Conservation (phyloP, 2,113 vertebrate species). For the Daboia siamensis region DNA sequence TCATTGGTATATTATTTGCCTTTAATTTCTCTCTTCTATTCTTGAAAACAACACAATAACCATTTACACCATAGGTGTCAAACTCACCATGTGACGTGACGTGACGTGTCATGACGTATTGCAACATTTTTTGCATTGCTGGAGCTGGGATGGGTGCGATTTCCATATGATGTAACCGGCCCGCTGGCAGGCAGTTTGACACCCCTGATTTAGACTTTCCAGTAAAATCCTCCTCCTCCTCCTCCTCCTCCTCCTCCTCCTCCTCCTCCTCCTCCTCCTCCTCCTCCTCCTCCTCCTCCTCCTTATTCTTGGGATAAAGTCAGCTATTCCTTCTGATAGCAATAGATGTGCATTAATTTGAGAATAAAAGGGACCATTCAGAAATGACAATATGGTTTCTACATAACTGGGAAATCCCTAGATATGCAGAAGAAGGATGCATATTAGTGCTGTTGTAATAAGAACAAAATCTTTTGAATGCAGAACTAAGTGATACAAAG, state of each 20-base stretch:
- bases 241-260: too few species aligned
- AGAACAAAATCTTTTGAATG: background rate
- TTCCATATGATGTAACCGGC: too few species aligned
- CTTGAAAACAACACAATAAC: background rate
- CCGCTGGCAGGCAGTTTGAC: too few species aligned
- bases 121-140: too few species aligned
- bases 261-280: background rate
- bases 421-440: background rate
- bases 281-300: background rate
- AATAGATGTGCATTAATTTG: background rate
- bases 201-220: background rate
- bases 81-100: too few species aligned
- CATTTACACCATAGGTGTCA: background rate
- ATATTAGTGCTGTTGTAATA: background rate
- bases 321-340: background rate
- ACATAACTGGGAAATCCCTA: background rate
- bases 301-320: background rate
- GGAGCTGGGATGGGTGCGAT: too few species aligned
- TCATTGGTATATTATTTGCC: background rate
- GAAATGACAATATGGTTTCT: background rate
- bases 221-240: background rate
- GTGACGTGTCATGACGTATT: too few species aligned
- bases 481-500: background rate
- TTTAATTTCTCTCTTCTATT: background rate
- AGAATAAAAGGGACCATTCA: background rate